phyloP scores from a whole-genome alignment of 2,113 vertebrate genomes.

The Eonycteris spelaea region DNA sequence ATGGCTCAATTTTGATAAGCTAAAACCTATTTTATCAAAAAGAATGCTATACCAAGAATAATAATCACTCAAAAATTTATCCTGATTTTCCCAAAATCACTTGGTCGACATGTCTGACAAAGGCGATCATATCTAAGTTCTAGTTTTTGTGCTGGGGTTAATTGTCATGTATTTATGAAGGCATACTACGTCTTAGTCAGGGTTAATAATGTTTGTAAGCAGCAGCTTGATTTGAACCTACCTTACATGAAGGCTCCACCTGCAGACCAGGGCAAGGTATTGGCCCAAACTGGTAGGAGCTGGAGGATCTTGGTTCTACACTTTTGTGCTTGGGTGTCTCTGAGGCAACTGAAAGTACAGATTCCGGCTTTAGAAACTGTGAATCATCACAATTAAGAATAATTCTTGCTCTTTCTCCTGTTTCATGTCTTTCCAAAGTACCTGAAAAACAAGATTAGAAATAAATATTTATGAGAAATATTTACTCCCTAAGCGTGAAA shows the following conservation, averaged over 20 bases:
- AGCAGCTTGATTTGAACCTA: conserved; percentile 56
- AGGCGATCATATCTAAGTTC: not conserved
- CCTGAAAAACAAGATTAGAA: conserved; percentile 74
- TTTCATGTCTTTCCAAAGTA: conserved; percentile 84
- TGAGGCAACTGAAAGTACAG: conserved; percentile 37
- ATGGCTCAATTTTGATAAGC: not conserved
- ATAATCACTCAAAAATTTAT: not conserved
- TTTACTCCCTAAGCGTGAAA: not conserved
- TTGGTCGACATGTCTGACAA: not conserved
- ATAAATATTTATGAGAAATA: not conserved
- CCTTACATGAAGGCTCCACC: conserved; percentile 73
- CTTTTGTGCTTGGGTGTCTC: conserved; percentile 67
- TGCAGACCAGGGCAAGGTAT: conserved; percentile 30
- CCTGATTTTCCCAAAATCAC: not conserved
- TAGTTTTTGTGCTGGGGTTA: not conserved
- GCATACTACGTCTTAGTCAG: not conserved
- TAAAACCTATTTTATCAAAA: not conserved
- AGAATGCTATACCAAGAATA: not conserved
- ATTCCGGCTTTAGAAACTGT: conserved; percentile 68
- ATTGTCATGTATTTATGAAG: not conserved
- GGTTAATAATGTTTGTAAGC: not conserved
- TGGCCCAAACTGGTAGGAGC: conserved; percentile 60
- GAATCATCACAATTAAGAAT: conserved; percentile 81
- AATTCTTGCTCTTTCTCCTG: conserved; percentile 81
- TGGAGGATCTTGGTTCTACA: conserved; percentile 62